Conservation (phyloP, 2,113 vertebrate species). For the Pantherophis guttatus region DNA sequence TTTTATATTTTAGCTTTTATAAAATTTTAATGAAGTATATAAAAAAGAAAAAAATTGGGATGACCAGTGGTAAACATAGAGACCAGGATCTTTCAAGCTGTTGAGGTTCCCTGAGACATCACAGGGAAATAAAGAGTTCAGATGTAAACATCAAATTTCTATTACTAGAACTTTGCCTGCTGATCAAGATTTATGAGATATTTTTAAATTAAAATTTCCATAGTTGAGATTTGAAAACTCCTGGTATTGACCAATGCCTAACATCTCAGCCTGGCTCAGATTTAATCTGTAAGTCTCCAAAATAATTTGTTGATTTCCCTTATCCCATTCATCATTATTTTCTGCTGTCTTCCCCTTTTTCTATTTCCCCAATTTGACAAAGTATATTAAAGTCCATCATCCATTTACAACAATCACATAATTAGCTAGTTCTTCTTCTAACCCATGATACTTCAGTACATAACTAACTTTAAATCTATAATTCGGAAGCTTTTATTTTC, state of each 20-base stretch:
- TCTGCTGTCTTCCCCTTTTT: background rate
- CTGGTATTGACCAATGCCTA: background rate
- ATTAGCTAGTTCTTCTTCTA: background rate
- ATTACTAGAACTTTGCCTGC: background rate
- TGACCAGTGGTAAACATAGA: background rate
- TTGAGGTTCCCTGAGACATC: background rate
- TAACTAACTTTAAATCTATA: background rate
- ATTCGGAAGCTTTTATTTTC: background rate
- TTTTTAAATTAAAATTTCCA: background rate
- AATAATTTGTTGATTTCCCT: background rate
- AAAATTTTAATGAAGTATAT: background rate
- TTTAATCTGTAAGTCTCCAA: background rate
- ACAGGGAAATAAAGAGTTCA: fast-evolving
- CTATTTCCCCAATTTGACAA: background rate
- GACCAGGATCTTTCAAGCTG: background rate
- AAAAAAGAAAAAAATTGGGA: background rate
- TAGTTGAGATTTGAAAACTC: background rate
- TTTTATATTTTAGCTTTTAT: background rate
- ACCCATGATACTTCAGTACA: background rate
- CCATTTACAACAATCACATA: background rate
- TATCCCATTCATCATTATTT: background rate
- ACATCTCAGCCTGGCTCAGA: background rate
- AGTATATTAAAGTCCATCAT: background rate
- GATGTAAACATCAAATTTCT: background rate
- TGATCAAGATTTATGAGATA: background rate